Percentiles rank a stretch among this genome's conserved stretches.
Conservation (phyloP, 1,140 invertebrate genomes). For the Pinna nobilis region DNA sequence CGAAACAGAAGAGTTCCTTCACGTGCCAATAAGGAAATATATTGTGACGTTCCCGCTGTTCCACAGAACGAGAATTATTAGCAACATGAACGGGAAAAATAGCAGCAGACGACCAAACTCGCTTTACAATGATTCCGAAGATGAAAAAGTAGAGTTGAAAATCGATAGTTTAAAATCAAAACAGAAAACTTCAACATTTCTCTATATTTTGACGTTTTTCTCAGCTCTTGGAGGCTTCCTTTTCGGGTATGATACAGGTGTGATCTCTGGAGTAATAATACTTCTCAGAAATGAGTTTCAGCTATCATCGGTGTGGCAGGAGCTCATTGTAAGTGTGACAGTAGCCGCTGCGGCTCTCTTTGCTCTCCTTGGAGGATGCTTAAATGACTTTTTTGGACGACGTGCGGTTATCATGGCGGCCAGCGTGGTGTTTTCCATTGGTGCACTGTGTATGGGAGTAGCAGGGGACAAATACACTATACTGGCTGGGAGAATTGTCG, state of each 20-base stretch:
- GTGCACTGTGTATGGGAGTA: conserved; percentile 78
- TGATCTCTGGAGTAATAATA: conserved; percentile 82
- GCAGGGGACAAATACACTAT: conserved; percentile 76
- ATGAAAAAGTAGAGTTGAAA: conserved; percentile 66
- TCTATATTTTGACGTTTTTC: conserved; percentile 71
- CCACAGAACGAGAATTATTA: no score
- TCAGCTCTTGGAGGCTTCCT: conserved; percentile 79
- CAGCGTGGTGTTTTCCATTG: conserved; percentile 78
- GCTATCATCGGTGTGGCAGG: conserved; percentile 77
- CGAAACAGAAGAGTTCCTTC: no score
- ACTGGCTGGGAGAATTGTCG: conserved; percentile 78
- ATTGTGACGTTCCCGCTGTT: no score
- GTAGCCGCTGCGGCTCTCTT: conserved; percentile 77
- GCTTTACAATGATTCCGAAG: conserved; percentile 62
- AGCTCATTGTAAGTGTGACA: conserved; percentile 76
- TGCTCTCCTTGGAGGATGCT: conserved; percentile 76
- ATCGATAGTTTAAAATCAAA: conserved; percentile 61
- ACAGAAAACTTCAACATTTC: conserved; percentile 63
- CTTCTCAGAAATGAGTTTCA: conserved; percentile 74
- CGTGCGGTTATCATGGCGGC: conserved; percentile 78
- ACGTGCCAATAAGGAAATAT: no score
- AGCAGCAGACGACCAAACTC: conserved; percentile 22
- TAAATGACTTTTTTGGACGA: conserved; percentile 77
- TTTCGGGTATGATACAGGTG: conserved; percentile 83
- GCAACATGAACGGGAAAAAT: conserved; percentile 12